Evolutionary conservation across 1,140 invertebrate genomes (phyloP), one percentile per base, ranked within the genome.

Genomic region (Nomia melanderi): DNA sequence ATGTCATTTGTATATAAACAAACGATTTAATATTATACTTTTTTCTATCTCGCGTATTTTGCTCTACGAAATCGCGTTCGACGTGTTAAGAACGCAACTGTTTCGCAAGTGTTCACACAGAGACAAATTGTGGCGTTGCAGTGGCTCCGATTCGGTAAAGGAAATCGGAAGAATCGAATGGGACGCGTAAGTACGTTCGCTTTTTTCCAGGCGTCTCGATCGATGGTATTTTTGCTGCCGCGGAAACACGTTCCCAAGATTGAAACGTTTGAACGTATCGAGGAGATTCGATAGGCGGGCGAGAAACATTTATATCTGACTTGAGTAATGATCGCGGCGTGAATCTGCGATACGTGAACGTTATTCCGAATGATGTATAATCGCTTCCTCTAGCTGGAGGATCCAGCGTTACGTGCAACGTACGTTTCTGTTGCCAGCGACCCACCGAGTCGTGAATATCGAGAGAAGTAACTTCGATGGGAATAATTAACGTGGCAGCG

Each of bases 271-370:
- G 47, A 50, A 50, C 20, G 47, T 50, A 50, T 50, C 47, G 47
- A n/a, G n/a, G 20, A 50, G 47, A 50, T 50, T 50, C 47, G 47
- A 50, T 17, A 17, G 0, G 4, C 47, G 47, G 20, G 47, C 47
- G 20, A 9, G 14, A 1, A 5, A 62, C 69, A 23, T 33, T 62
- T 62, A 17, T 62, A 72, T 33, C 31, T 14, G 29, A 20, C 23
- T n/a, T 36, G 29, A 62, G 27, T 9, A 29, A 72, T 47, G 56
- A 72, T 33, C 8, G 7, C 23, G 29, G n/a, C 69, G 31, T 25
- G 29, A 33, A 41, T 41, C 59, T n/a, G 59, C 23, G 12, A 39
- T 60, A 60, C 25, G 11, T 0, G 54, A 27, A 14, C 54, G 25
- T 27, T 56, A 25, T 11, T 53, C n/a, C 20, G n/a, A n/a, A n/a